phyloP scores from a whole-genome alignment of 2,888 invertebrate species.

The Willowsia nigromaculata region DNA sequence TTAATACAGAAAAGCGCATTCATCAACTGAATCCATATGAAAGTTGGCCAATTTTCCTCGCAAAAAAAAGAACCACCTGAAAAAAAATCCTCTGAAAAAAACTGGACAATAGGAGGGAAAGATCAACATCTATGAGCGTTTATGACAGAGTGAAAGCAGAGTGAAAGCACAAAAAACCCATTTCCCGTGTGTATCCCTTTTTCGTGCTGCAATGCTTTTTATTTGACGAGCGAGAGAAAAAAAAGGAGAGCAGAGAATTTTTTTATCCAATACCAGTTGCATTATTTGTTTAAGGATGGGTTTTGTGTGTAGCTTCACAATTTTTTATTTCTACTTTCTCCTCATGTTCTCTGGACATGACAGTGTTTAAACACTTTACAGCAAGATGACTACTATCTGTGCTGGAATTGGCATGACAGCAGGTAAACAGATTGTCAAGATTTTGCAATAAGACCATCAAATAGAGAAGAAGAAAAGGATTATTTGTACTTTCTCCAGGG shows the following conservation, averaged over 20 bases:
- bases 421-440: constrained; percentile 27
- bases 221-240: too few relatives aligned
- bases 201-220: too few relatives aligned
- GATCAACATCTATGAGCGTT: neutral
- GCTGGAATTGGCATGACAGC: neutral
- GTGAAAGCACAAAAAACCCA: too few relatives aligned
- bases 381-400: too few relatives aligned
- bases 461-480: constrained; percentile 31
- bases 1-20: neutral
- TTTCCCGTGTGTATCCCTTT: too few relatives aligned
- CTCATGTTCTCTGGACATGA: neutral
- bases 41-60: neutral
- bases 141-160: neutral
- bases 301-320: neutral
- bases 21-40: neutral
- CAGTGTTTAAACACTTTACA: constrained; percentile 4
- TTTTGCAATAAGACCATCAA: neutral
- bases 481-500: constrained; percentile 22
- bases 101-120: neutral
- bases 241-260: neutral
- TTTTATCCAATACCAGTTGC: neutral
- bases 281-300: neutral
- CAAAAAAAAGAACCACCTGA: neutral
- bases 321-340: neutral
- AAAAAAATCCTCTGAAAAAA: neutral